Conservation (phyloP, 2,113 vertebrate species). For the Dicaeum eximium region DNA sequence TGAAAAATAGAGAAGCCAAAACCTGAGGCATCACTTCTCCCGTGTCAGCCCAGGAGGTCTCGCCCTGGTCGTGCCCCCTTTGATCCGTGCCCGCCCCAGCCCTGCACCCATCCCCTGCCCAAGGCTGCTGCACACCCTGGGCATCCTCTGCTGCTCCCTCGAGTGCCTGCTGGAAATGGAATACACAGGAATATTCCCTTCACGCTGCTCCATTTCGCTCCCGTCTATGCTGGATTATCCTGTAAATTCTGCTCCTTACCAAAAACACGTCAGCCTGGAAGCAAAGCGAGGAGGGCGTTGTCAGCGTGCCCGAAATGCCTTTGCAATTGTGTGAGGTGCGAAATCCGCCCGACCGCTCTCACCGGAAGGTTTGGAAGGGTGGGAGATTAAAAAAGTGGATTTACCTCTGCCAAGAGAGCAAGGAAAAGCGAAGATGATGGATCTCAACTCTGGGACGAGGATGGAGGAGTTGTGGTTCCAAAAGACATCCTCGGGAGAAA, state of each 20-base stretch:
- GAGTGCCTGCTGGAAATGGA: not conserved
- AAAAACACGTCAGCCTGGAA: constrained; percentile 7
- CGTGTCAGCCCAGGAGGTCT: constrained; percentile 49
- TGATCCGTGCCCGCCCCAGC: not conserved
- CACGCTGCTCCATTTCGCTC: not conserved
- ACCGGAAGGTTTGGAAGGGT: not conserved
- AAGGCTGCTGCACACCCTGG: constrained; percentile 6
- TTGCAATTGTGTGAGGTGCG: constrained; percentile 45
- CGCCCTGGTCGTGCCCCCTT: not conserved
- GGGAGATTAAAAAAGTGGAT: not conserved
- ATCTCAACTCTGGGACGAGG: not conserved
- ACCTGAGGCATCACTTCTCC: too few relatives aligned
- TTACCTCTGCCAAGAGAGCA: constrained; percentile 5
- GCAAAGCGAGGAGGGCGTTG: constrained; percentile 19
- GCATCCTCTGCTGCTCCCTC: not conserved
- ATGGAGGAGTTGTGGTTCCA: not conserved
- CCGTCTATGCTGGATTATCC: not conserved
- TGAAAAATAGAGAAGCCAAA: too few relatives aligned
- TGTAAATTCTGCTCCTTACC: not conserved
- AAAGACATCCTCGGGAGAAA: not conserved
- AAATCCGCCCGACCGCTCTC: constrained; percentile 46
- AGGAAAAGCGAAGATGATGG: not conserved
- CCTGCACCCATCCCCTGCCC: not conserved
- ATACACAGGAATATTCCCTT: not conserved
- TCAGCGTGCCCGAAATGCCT: constrained; percentile 14